Percentiles rank a stretch among this genome's conserved stretches.
These are phyloP conservation scores for Brachypteracias leptosomus DNA, from an alignment of 2,113 vertebrate species.

Conservation along the genomic window DNA sequence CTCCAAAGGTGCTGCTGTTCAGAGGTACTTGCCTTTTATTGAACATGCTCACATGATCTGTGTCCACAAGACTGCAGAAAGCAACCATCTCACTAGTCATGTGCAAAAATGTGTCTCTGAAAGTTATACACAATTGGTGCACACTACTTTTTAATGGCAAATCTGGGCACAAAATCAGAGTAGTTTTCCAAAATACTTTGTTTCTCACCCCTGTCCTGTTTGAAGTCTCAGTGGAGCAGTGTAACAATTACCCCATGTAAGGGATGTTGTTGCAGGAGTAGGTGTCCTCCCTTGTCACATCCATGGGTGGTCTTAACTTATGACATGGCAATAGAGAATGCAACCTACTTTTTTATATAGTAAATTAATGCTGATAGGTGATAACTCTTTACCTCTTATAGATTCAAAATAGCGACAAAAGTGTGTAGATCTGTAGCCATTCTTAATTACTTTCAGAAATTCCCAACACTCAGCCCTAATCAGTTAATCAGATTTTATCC, in stretches of 20 bases:
- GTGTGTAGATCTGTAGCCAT: neutral
- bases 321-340: fast-evolving
- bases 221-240: neutral
- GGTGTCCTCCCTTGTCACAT: neutral
- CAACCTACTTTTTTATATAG: neutral
- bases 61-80: neutral
- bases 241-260: neutral
- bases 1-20: neutral
- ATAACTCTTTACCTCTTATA: neutral
- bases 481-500: neutral
- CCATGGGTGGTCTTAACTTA: neutral
- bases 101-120: neutral
- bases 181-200: neutral
- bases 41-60: neutral
- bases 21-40: neutral
- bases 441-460: neutral
- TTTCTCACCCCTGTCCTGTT: fast-evolving
- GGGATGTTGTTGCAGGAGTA: neutral
- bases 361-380: neutral
- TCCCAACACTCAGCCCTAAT: neutral
- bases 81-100: neutral
- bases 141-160: neutral
- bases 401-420: neutral
- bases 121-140: neutral
- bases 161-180: neutral